phyloP scores from a whole-genome alignment of 2,888 invertebrate genomes.

The Hyposoter dolosus region DNA sequence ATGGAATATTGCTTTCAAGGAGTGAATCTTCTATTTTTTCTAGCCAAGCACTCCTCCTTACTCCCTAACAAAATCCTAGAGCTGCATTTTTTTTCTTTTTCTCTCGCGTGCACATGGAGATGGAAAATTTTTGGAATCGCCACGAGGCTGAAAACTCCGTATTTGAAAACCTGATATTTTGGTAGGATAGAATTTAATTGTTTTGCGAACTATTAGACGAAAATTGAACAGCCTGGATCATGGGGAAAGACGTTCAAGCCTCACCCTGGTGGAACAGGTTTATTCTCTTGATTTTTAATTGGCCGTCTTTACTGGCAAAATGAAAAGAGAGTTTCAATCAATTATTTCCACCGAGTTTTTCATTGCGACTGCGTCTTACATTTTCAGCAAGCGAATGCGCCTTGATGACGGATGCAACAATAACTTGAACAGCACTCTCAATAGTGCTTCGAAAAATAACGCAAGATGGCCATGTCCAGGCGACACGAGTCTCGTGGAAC shows the following conservation, averaged over 20 bases:
- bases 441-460: conserved; percentile 74
- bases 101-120: conserved; percentile 10
- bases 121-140: not conserved
- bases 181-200: not conserved
- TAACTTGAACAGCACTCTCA: conserved; percentile 77
- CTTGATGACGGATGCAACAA: conserved; percentile 82
- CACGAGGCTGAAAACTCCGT: not conserved
- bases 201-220: not conserved
- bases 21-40: conserved; percentile 3
- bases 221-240: conserved; percentile 23
- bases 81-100: conserved; percentile 42
- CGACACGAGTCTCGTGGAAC: conserved; percentile 82
- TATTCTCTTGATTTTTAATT: conserved; percentile 36
- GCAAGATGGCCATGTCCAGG: conserved; percentile 80
- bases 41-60: conserved; percentile 28
- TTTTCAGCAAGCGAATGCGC: conserved; percentile 79
- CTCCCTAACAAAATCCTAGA: conserved; percentile 19
- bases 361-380: not conserved
- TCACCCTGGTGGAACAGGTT: conserved; percentile 76
- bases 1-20: not conserved
- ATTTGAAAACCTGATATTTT: not conserved
- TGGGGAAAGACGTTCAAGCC: conserved; percentile 63
- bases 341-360: not conserved
- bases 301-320: not conserved
- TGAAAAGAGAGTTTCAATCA: not conserved